Evolutionary conservation across 2,888 invertebrate genomes (phyloP).

Genomic region (Metellina segmentata): DNA sequence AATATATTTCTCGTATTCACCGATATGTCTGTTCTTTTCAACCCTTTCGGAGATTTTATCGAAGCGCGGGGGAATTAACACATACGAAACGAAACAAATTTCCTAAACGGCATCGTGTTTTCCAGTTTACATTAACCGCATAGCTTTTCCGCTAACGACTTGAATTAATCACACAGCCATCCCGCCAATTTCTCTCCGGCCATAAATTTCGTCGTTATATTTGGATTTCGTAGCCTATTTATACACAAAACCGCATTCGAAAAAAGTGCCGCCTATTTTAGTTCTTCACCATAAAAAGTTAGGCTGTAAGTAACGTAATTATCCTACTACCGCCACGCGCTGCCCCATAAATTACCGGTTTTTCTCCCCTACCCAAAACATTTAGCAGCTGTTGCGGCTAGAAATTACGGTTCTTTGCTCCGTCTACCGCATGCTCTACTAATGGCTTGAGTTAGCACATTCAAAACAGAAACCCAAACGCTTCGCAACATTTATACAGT

Average conservation of each 20-base stretch:
- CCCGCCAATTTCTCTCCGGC: constrained; percentile 16
- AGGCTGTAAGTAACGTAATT: neutral
- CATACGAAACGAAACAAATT: no score
- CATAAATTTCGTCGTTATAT: constrained; percentile 64
- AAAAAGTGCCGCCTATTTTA: neutral
- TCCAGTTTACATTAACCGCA: neutral
- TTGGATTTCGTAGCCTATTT: constrained; percentile 52
- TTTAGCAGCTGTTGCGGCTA: no score
- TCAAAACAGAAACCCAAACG: no score
- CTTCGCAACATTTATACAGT: no score
- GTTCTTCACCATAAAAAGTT: neutral
- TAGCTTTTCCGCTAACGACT: neutral
- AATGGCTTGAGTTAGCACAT: no score
- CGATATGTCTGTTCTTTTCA: no score
- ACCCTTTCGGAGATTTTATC: no score
- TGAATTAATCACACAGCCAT: neutral
- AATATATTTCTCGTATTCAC: no score
- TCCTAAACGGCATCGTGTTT: no score
- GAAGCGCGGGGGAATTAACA: no score
- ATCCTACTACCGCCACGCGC: neutral
- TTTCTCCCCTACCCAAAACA: neutral
- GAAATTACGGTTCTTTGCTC: no score
- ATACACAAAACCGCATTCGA: constrained; percentile 31
- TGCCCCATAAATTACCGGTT: neutral
- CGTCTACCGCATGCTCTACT: no score